These are phyloP conservation scores for Julus scanicus DNA, from an alignment of 2,888 invertebrate species.

Conservation along the genomic window DNA sequence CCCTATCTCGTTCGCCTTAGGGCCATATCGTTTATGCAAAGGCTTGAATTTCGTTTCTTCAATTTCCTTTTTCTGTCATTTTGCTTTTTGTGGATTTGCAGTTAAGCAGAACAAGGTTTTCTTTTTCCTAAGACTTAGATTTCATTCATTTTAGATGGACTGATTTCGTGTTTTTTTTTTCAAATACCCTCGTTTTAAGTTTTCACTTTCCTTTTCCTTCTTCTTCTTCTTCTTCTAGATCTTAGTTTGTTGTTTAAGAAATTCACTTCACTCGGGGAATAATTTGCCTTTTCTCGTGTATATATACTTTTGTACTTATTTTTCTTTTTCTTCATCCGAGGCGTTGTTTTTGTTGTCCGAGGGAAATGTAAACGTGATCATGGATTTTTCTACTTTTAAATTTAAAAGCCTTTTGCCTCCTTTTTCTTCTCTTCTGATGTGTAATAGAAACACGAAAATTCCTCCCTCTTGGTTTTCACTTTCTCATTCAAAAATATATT, in stretches of 20 bases:
- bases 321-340: not conserved
- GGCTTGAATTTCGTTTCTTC: not conserved
- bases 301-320: not conserved
- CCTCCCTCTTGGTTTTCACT: not conserved
- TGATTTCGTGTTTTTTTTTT: constrained; percentile 11
- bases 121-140: constrained; percentile 10
- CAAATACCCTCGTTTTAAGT: not conserved
- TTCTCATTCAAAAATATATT: not conserved
- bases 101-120: constrained; percentile 33
- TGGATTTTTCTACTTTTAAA: not conserved
- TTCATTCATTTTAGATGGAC: constrained; percentile 33
- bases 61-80: constrained; percentile 33
- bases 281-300: not conserved
- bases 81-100: constrained; percentile 4
- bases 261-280: constrained; percentile 21
- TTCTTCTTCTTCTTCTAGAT: not conserved
- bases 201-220: not conserved
- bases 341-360: constrained; percentile 24
- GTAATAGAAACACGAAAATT: not conserved
- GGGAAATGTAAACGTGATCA: not conserved
- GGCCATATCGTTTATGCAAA: constrained; percentile 18
- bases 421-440: not conserved
- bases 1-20: not conserved
- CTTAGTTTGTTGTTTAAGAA: not conserved
- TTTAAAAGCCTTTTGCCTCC: not conserved